Evolutionary conservation across 1,140 invertebrate genomes (phyloP), one percentile per base, ranked within the genome.

Genomic region (Bombus affinis): DNA sequence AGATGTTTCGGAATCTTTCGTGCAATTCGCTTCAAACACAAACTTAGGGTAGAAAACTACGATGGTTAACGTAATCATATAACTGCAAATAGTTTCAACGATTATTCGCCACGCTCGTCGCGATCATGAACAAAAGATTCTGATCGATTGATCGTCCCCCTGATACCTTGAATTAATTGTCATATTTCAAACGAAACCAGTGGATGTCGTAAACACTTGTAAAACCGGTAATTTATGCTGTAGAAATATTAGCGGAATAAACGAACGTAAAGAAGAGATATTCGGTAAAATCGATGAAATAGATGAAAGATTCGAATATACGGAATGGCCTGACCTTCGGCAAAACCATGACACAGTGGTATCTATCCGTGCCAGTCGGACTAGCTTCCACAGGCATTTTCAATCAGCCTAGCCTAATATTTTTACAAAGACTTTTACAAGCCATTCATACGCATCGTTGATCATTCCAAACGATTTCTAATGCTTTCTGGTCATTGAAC

Each of bases 331-430:
- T 8, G 59, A 13, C 71, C 59, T 78, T 77, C 79, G 83, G 79
- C 77, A 70, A 88, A 89, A 28, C 90, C 89, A 85, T 91, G 90
- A 91, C 90, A 91, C 80, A 73, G 88, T 90, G 32, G 90, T 91
- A 85, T 89, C 89, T 86, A 83, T 80, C 84, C 75, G 89, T 91
- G 82, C 89, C 89, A 91, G 88, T 82, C 76, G 68, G 39, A 76
- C 73, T 22, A 70, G 35, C 39, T 28, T 18, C 59, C 22, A 35
- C 39, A 39, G 44, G 66, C 37, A 72, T 70, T 70, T 37, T 42
- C 47, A 81, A 76, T 62, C 28, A 13, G 59, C 73, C 65, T 25
- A 74, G n/a, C 70, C 28, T 57, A 22, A 81, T 22, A 47, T 70
- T 37, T 65, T 28, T 39, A 5, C 18, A 25, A 42, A 37, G 42